A percentile compares a stretch with the other conserved stretches of the same genome.
phyloP scores from a whole-genome alignment of 1,140 invertebrate species.

The Pantala flavescens region DNA sequence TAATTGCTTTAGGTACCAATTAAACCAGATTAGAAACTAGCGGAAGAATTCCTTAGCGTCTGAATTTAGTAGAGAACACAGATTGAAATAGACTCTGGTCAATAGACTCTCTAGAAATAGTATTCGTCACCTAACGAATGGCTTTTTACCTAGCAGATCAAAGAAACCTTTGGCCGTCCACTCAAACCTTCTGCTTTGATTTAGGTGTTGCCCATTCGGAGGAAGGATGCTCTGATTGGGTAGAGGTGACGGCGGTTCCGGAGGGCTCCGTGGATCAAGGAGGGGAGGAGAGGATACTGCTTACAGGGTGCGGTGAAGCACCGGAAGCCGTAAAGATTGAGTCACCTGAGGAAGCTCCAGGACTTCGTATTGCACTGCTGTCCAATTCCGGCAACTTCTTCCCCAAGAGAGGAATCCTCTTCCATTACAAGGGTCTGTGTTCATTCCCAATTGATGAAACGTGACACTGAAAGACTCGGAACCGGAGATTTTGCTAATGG shows the following conservation, averaged over 20 bases:
- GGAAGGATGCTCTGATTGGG: neutral
- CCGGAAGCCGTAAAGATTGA: constrained; percentile 31
- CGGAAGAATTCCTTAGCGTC: too few relatives aligned
- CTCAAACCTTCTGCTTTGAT: neutral
- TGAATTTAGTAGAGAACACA: too few relatives aligned
- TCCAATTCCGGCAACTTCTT: constrained; percentile 37
- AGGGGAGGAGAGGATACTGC: constrained; percentile 32
- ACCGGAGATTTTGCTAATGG: too few relatives aligned
- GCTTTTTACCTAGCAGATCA: too few relatives aligned
- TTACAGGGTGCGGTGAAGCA: constrained; percentile 36
- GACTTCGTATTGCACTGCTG: constrained; percentile 35
- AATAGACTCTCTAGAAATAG: too few relatives aligned
- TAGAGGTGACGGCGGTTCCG: neutral
- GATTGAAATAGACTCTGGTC: too few relatives aligned
- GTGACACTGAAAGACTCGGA: too few relatives aligned
- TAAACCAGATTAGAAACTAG: too few relatives aligned
- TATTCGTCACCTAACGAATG: too few relatives aligned
- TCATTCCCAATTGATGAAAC: neutral
- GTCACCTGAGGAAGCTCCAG: constrained; percentile 31
- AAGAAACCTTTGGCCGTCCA: neutral
- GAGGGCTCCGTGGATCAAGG: constrained; percentile 35
- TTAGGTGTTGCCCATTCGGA: neutral
- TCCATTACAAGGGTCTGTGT: constrained; percentile 43
- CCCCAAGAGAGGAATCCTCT: constrained; percentile 42
- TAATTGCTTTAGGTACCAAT: too few relatives aligned